Base-by-base conservation (phyloP, 2,888 invertebrate genomes). In the Cephonodes hylas region DNA sequence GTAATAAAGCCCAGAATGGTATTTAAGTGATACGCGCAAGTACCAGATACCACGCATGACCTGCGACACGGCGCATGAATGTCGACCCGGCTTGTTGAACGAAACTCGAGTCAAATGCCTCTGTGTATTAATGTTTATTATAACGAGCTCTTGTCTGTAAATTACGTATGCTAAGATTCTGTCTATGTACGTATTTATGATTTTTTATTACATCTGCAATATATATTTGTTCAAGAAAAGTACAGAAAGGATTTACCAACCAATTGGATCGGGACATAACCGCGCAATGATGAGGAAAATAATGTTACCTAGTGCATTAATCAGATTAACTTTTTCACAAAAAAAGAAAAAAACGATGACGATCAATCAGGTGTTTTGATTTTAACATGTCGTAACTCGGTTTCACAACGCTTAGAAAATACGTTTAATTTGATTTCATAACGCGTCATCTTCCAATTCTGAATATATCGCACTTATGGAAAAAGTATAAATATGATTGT, bases 1-100 rank as follows among this genome's bases (percentile, higher is more conserved):
- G 27, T 4, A 53, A 53, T 53, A 53, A 3, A 18, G 31, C 10
- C 7, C 18, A 31, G 3, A 31, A 53, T 31, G 53, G 18, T 20
- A 4, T 0, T 15, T 4, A 15, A 8, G 53, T 10, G 45, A 27
- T 18, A 7, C 20, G 15, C 13, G 38, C 38, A n/a, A 48, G 27
- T 44, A 44, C 13, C 44, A 27, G 58, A 38, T 59, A 59, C 25
- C 44, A 44, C 38, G 15, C 18, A 31, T 59, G 58, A 59, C 58
- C 58, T 44, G 44, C 25, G 58, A 27, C 58, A 59, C 58, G 23
- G 13, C 23, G 58, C 42, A 44, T 27, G 58, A 59, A 59, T 27
- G 58, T 44, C 58, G 44, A 44, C 27, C 42, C 42, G 42, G 34
- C 25, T 27, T 15, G 42, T 42, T 23, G 58, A 38, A 38, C 38